These are phyloP conservation scores for Aurelia sp. DNA, from an alignment of 30 jellyfish, hydroid and myxozoan species.

Conservation along the genomic window DNA sequence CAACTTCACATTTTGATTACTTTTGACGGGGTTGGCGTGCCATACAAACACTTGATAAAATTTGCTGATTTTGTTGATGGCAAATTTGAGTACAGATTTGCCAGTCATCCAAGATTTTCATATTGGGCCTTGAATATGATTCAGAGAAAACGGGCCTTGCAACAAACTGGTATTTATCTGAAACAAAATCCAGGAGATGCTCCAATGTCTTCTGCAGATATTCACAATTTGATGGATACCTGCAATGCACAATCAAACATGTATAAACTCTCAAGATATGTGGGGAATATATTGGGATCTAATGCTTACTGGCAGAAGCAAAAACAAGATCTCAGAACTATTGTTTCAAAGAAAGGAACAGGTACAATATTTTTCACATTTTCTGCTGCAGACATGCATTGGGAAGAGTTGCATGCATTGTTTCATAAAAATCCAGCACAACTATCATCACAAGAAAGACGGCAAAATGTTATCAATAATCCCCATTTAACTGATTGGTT, in stretches of 20 bases:
- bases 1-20: no score
- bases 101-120: constrained; percentile 50
- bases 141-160: constrained; percentile 39
- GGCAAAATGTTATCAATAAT: constrained; percentile 27
- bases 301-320: constrained; percentile 51
- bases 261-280: constrained; percentile 28
- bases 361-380: constrained; percentile 65
- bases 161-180: constrained; percentile 42
- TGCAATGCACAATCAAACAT: neutral
- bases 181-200: constrained; percentile 53
- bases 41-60: constrained; percentile 20
- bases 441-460: neutral
- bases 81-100: constrained; percentile 14
- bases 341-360: constrained; percentile 45
- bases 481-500: no score
- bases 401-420: no score
- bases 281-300: constrained; percentile 30
- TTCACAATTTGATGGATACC: neutral
- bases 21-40: no score
- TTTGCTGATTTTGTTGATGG: constrained; percentile 28
- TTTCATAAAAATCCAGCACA: neutral
- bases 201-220: constrained; percentile 7
- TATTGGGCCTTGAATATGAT: constrained; percentile 65
- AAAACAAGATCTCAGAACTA: constrained; percentile 21
- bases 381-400: constrained; percentile 49